A percentile compares a stretch with the other conserved stretches of the same genome.
Evolutionary conservation across 1,140 invertebrate species (phyloP).

Genomic region (Leptestheria dahalacensis): DNA sequence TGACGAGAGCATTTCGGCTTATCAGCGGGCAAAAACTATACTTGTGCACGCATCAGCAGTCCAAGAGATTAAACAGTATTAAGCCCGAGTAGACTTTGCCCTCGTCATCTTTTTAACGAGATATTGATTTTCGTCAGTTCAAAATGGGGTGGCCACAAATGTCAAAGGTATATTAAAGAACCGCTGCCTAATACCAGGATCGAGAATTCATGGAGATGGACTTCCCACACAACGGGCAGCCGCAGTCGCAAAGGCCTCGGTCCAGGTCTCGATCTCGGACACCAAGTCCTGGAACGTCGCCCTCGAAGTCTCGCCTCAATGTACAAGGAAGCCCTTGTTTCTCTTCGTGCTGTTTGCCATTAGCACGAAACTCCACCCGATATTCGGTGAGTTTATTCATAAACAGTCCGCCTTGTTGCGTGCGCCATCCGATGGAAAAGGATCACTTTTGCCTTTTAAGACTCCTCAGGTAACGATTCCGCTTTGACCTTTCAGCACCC

Average conservation of each 20-base stretch:
- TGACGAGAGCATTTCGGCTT: no score
- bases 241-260: slow-evolving; percentile 59
- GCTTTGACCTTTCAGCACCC: no score
- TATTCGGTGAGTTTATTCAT: background rate
- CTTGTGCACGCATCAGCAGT: no score
- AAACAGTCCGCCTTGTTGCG: background rate
- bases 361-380: background rate
- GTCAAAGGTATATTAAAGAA: background rate
- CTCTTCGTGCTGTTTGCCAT: background rate
- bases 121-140: no score
- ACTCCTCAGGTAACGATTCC: no score
- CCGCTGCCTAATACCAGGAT: slow-evolving; percentile 49
- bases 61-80: no score
- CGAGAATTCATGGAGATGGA: slow-evolving; percentile 93
- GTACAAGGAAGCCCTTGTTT: background rate
- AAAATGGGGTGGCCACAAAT: background rate
- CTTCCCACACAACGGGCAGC: slow-evolving; percentile 77
- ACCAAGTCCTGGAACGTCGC: slow-evolving; percentile 29
- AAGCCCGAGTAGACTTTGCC: no score
- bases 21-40: no score
- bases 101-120: no score
- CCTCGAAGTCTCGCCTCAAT: background rate
- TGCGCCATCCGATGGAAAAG: no score
- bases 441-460: no score
- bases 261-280: slow-evolving; percentile 42